A percentile compares a stretch with the other conserved stretches of the same genome.
These are phyloP conservation scores for Heliocidaris erythrogramma DNA, from an alignment of 35 echinoderm and acorn worm genomes.

Conservation along the genomic window DNA sequence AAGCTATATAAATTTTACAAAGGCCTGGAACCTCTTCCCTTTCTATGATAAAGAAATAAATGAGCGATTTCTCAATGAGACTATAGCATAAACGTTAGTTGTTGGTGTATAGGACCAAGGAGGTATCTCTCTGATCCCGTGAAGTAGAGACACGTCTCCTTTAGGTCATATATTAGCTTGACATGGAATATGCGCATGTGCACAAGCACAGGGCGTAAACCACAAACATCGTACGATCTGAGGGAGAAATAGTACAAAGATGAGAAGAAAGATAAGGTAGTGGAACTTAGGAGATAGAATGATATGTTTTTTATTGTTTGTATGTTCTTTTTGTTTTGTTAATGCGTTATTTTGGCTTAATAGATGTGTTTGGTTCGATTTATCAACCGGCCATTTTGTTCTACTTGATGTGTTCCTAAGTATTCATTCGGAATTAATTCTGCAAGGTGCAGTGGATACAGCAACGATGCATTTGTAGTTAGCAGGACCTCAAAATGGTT, in stretches of 20 bases:
- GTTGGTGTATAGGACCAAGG: too few species aligned
- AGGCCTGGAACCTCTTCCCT: too few species aligned
- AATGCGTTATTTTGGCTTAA: neutral
- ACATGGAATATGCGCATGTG: neutral
- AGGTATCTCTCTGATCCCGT: too few species aligned
- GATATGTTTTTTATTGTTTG: neutral
- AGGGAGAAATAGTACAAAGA: neutral
- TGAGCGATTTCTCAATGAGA: too few species aligned
- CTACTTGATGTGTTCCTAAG: too few species aligned
- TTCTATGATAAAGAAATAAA: too few species aligned
- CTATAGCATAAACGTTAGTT: too few species aligned
- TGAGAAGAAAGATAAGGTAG: neutral
- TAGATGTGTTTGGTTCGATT: neutral
- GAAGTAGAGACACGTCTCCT: neutral
- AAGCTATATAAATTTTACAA: too few species aligned
- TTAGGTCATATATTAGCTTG: neutral
- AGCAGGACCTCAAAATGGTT: too few species aligned
- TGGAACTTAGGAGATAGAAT: neutral
- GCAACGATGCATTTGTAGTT: too few species aligned
- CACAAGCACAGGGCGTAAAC: constrained; percentile 1
- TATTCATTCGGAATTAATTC: neutral
- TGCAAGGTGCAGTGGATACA: neutral
- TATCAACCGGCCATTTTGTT: neutral
- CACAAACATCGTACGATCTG: neutral
- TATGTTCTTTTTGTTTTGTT: neutral